Evolutionary conservation across 2,113 vertebrate genomes (phyloP), one percentile per base, ranked within the genome.

Genomic region (Orthonyx spaldingii): DNA sequence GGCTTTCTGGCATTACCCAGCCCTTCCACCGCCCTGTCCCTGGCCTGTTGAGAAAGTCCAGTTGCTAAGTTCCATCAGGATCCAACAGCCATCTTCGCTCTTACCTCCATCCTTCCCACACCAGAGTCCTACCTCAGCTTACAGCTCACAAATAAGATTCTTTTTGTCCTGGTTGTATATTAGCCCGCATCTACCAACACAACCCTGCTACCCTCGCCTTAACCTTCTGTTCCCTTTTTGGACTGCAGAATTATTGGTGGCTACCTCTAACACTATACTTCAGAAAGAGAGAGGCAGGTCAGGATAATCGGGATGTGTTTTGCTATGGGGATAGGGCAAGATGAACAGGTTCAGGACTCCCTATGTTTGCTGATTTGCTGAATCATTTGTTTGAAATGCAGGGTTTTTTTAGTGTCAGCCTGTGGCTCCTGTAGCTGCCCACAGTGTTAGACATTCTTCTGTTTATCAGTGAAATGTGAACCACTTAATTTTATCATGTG

Each of bases 231-330:
- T 71, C 18, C 21, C 7, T 22, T 24, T 20, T 24, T 33, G 35
- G 35, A 41, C n/a, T 70, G 50, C 37, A 28, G 44, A 46, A 14
- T 8, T 79, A 16, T 33, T 80, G 59, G 16, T 65, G 61, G 11
- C 26, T 61, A 4, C 26, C 22, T 59, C 23, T 55, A 68, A 33
- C 0, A 8, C 17, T 15, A 13, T 0, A 0, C 22, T 81, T 81
- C 23, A 33, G 76, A 35, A 84, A 77, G 44, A 52, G 87, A 30
- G 42, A 81, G 46, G 26, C 68, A 46, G 55, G 44, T 46, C 7
- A 3, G 42, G 61, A 27, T 44, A 53, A 65, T 0, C 0, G 0
- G 17, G 18, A 26, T 84, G 3, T 56, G 21, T 81, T 94, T 56
- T 84, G 16, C 46, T 18, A 4, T 42, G 63, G 84, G 50, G 46